Base-by-base conservation (phyloP, 2,797 vertebrate genomes). In the Poeciliopsis turneri region DNA sequence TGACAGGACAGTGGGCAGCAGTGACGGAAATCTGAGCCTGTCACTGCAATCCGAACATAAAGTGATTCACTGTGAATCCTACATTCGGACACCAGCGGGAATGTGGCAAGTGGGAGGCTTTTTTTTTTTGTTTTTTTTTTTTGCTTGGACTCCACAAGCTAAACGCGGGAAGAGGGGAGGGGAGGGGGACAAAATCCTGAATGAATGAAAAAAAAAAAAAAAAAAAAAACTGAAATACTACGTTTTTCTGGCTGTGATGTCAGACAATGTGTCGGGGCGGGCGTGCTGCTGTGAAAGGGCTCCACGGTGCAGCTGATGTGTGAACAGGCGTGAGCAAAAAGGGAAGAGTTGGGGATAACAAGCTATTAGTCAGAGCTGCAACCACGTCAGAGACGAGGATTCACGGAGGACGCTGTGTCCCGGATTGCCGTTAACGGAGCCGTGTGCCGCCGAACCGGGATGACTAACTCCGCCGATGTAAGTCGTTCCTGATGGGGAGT, bases 351-450 rank as follows among this genome's bases (percentile, higher is more conserved):
- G 81, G 82, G 90, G 92, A 90, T 91, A 92, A 94, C 90, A 92
- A 91, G 83, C 85, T 92, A 86, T 96, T 96, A 95, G 94, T 96
- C 95, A 96, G 93, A 91, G 84, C 78, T 64, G 74, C 80, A 90
- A 84, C 84, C 89, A 93, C 95, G 96, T 96, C 96, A 96, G 89
- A 88, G 90, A 78, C 83, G 90, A 92, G 90, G 90, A 94, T 81
- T 82, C 77, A 88, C 82, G 87, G 93, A 95, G 94, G 88, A 94
- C 93, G 92, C 25, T 76, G 80, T 90, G 94, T 93, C 91, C 95
- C 85, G 90, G 84, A 88, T 83, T 90, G 84, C 93, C 85, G 88
- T 88, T 90, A 78, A 82, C 89, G 88, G 87, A 61, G 89, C 86
- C 80, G 80, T 53, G 55, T 73, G 84, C 90, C 61, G 88, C 85